Evolutionary conservation across 2,797 vertebrate species (phyloP).

Genomic region (Falco biarmicus): DNA sequence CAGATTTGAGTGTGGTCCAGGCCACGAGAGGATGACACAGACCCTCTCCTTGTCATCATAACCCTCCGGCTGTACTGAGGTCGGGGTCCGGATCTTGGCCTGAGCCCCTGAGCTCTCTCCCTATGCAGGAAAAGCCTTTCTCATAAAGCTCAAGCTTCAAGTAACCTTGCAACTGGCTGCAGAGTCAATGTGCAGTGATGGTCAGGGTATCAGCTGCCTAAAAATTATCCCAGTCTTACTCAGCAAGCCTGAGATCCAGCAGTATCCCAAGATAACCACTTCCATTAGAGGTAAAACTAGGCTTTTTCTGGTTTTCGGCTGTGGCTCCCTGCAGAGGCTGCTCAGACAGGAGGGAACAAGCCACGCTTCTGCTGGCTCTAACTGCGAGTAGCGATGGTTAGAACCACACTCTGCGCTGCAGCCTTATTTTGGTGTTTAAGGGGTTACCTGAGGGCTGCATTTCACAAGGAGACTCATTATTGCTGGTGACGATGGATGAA

Average conservation of each 20-base stretch:
- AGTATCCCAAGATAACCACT: background rate
- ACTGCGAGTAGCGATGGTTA: background rate
- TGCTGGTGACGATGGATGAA: background rate
- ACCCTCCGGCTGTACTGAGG: background rate
- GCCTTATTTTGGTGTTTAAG: background rate
- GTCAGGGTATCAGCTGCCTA: background rate
- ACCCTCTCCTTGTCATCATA: background rate
- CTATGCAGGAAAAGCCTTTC: background rate
- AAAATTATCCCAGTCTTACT: background rate
- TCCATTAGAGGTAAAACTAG: background rate
- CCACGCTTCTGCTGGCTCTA: background rate
- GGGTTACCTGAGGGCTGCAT: background rate
- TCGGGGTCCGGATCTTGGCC: background rate
- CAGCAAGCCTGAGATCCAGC: background rate
- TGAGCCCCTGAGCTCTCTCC: background rate
- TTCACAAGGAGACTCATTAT: background rate
- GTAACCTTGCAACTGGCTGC: background rate
- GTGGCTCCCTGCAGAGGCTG: background rate
- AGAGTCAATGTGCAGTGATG: background rate
- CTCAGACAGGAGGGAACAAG: background rate
- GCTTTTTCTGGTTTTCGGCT: background rate
- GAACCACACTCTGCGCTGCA: background rate
- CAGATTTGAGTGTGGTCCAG: fast-evolving
- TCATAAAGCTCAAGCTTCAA: background rate
- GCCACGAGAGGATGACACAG: background rate